These are phyloP conservation scores for Xiphophorus birchmanni DNA, from an alignment of 2,797 vertebrate species.

Conservation along the genomic window DNA sequence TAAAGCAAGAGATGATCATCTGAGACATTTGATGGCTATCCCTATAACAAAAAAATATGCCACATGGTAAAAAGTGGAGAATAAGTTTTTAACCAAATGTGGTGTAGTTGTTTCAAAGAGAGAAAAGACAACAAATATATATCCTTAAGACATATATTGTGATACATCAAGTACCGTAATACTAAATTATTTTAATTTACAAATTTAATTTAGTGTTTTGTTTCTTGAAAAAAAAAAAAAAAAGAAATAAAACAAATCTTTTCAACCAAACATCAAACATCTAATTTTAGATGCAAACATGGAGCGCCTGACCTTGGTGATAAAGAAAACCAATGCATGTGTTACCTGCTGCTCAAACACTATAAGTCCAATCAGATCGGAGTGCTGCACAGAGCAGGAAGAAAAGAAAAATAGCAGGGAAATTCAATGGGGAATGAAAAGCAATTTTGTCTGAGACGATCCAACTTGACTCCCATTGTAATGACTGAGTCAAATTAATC, in stretches of 20 bases:
- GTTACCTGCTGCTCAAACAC: constrained; percentile 54
- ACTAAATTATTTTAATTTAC: neutral
- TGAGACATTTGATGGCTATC: neutral
- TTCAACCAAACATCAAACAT: neutral
- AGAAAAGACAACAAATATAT: neutral
- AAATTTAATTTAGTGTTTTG: no score
- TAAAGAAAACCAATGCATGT: constrained; percentile 53
- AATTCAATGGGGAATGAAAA: constrained; percentile 94
- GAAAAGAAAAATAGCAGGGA: constrained; percentile 76
- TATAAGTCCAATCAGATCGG: constrained; percentile 74
- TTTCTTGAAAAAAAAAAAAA: neutral
- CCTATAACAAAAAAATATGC: neutral
- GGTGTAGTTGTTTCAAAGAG: neutral
- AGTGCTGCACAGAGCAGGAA: constrained; percentile 60
- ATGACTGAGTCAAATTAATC: constrained; percentile 97
- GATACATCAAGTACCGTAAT: neutral
- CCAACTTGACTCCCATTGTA: constrained; percentile 93
- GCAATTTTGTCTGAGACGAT: constrained; percentile 92
- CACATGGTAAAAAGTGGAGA: neutral
- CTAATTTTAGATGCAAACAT: constrained; percentile 50
- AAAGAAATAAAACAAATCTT: neutral
- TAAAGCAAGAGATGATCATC: neutral
- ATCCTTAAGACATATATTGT: neutral
- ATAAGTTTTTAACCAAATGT: neutral
- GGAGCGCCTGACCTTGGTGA: constrained; percentile 54